Percentiles rank a stretch among this genome's conserved stretches.
These are phyloP conservation scores for Luehdorfia chinensis DNA, from an alignment of 1,140 invertebrate genomes.

Conservation along the genomic window DNA sequence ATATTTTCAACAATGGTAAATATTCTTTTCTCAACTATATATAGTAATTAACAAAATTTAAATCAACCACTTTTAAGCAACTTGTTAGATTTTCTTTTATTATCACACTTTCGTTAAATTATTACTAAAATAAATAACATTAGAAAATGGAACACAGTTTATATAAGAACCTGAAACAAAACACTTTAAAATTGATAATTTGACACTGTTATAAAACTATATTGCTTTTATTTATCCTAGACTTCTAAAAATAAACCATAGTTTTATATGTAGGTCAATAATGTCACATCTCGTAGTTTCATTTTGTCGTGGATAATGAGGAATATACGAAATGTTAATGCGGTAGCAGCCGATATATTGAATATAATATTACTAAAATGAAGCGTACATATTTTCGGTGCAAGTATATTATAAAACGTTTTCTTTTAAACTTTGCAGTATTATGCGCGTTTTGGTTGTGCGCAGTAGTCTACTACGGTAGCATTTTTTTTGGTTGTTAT, in stretches of 20 bases:
- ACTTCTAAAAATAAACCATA: constrained; percentile 26
- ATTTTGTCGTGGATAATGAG: constrained; percentile 22
- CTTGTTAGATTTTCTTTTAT: neutral
- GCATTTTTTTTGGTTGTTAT: neutral
- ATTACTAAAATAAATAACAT: constrained; percentile 11
- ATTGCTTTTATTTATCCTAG: constrained; percentile 27
- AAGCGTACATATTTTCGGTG: neutral
- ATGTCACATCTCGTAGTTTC: constrained; percentile 44
- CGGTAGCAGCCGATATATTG: constrained; percentile 22
- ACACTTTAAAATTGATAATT: constrained; percentile 10
- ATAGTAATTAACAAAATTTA: constrained; percentile 4
- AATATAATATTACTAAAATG: constrained; percentile 25
- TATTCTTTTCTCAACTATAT: constrained; percentile 2
- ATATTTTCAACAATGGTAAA: constrained; percentile 14
- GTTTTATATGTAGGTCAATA: constrained; percentile 39
- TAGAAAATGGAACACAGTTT: constrained; percentile 3
- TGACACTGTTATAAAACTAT: constrained; percentile 8
- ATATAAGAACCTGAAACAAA: neutral
- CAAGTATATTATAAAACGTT: neutral
- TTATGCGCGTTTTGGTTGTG: constrained; percentile 37
- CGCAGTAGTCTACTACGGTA: neutral
- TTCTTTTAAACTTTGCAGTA: constrained; percentile 27
- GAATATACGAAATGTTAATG: constrained; percentile 38
- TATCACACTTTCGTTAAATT: constrained; percentile 9
- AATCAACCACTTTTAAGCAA: constrained; percentile 1